Conservation (phyloP, 1,140 invertebrate species). For the Nylanderia fulva region DNA sequence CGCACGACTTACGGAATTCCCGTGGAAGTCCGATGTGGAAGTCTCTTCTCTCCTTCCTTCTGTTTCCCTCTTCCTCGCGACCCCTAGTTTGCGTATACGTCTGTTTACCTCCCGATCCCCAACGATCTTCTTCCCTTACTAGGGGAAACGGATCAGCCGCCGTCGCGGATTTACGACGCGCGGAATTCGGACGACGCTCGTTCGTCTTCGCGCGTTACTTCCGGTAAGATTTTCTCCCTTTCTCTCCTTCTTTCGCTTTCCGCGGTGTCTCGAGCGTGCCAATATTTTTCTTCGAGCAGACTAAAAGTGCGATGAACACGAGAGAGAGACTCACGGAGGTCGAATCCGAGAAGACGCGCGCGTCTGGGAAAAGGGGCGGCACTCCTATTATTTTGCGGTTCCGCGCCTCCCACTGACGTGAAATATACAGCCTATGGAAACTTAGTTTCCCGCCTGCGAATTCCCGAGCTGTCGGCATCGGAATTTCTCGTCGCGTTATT, state of each 20-base stretch:
- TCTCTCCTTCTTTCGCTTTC: not conserved
- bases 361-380: constrained; percentile 12
- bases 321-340: not conserved
- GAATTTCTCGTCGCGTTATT: constrained; percentile 55
- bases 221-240: constrained; percentile 18
- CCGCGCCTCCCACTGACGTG: constrained; percentile 9
- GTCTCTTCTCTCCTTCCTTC: constrained; percentile 23
- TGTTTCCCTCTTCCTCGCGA: constrained; percentile 1
- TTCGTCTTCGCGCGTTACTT: constrained; percentile 57
- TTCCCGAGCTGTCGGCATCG: constrained; percentile 43
- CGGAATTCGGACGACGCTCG: constrained; percentile 54
- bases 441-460: constrained; percentile 37
- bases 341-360: constrained; percentile 15
- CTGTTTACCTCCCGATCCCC: constrained; percentile 43
- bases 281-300: constrained; percentile 37
- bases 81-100: not conserved
- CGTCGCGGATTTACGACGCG: constrained; percentile 58
- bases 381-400: constrained; percentile 48
- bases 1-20: constrained; percentile 69
- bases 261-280: not conserved
- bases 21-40: constrained; percentile 55
- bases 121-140: constrained; percentile 48
- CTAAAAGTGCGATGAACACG: not conserved
- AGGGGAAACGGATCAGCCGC: constrained; percentile 29
- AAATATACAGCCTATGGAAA: constrained; percentile 56